Conservation (phyloP, 2,888 invertebrate species). For the Lamellibrachia columna region DNA sequence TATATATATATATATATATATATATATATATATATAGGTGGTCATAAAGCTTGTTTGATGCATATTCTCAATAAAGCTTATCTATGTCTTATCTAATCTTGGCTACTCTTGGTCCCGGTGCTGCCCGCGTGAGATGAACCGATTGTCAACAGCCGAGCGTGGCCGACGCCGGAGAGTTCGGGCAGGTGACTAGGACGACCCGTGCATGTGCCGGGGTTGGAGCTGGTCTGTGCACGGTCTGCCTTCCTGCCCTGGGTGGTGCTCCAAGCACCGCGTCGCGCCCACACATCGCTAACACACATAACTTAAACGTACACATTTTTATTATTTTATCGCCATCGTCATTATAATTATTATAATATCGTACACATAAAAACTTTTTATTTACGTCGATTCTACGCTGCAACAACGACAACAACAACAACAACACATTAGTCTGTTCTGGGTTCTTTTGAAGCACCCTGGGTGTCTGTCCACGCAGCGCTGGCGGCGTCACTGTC, state of each 20-base stretch:
- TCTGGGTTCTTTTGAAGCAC: conserved; percentile 7
- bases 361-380: not conserved
- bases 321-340: not conserved
- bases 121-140: conserved; percentile 12
- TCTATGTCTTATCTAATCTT: not conserved
- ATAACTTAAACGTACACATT: conserved; percentile 16
- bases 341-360: not conserved
- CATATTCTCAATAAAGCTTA: not conserved
- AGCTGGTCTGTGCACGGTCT: not conserved
- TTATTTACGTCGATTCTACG: conserved; percentile 6
- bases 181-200: not conserved
- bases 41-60: not conserved
- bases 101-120: conserved; percentile 5
- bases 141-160: not conserved
- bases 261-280: not conserved
- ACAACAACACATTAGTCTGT: not conserved
- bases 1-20: not conserved
- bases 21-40: conserved; percentile 19
- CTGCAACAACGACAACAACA: not conserved
- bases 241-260: not conserved
- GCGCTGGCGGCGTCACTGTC: not conserved
- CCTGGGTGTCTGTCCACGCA: not conserved
- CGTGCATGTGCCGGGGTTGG: not conserved
- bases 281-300: not conserved
- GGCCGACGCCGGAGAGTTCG: conserved; percentile 1